Evolutionary conservation across 2,888 invertebrate genomes (phyloP).

Genomic region (Entomobrya multifasciata): DNA sequence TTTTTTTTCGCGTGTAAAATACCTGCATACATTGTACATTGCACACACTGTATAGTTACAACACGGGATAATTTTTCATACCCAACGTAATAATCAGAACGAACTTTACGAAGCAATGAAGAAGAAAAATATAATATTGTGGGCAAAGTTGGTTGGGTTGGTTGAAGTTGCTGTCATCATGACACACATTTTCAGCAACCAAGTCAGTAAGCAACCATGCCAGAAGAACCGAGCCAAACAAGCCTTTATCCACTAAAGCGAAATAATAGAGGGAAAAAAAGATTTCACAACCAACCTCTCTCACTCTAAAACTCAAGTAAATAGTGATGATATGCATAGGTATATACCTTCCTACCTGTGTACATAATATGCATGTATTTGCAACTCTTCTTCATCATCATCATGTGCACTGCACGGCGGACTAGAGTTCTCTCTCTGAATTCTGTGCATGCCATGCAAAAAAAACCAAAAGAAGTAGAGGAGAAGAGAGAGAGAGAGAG

Average conservation of each 20-base stretch:
- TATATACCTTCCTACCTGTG: background rate
- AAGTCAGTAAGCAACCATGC: slow-evolving; percentile 72
- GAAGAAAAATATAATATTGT: slow-evolving; percentile 39
- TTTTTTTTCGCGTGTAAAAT: background rate
- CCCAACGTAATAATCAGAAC: slow-evolving; percentile 25
- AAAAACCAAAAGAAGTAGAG: background rate
- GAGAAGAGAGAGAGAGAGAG: too few species aligned
- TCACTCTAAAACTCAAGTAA: background rate
- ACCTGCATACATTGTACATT: background rate
- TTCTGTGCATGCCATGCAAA: slow-evolving; percentile 22
- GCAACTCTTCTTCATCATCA: background rate
- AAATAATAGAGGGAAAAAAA: slow-evolving; percentile 52
- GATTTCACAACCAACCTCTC: slow-evolving; percentile 68
- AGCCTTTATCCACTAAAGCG: slow-evolving; percentile 53
- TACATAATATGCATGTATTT: background rate
- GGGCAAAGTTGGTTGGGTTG: slow-evolving; percentile 65
- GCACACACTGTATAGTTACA: background rate
- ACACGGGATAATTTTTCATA: slow-evolving; percentile 32
- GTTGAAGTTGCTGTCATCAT: slow-evolving; percentile 57
- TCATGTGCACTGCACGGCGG: too few species aligned
- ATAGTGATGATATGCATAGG: background rate
- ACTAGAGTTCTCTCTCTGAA: too few species aligned
- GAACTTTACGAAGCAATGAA: slow-evolving; percentile 24
- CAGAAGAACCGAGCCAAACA: slow-evolving; percentile 57
- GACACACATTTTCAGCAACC: slow-evolving; percentile 73